Evolutionary conservation across 2,888 invertebrate genomes (phyloP).

Genomic region (Tigriopus californicus): DNA sequence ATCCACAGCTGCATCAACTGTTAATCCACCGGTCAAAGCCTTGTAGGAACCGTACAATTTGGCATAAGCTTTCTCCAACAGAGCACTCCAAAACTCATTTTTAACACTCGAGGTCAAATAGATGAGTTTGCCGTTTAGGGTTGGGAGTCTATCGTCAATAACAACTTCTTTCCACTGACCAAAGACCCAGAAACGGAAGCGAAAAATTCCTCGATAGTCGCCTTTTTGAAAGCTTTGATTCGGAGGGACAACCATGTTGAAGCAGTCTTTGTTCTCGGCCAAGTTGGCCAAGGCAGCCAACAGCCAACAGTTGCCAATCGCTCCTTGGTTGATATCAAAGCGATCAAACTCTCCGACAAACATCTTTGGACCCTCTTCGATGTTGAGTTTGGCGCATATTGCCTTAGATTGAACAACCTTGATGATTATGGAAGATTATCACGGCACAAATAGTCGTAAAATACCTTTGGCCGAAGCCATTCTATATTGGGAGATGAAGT

Average conservation of each 20-base stretch:
- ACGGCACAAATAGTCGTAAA: neutral
- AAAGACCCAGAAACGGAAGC: conserved; percentile 13
- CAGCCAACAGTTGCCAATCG: conserved; percentile 10
- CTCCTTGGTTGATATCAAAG: conserved; percentile 13
- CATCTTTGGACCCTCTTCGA: neutral
- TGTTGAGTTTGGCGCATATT: neutral
- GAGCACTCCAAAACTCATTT: conserved; percentile 13
- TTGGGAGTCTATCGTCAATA: conserved; percentile 12
- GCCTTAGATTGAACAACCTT: neutral
- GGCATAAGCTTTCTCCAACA: conserved; percentile 13
- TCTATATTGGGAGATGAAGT: too few relatives aligned
- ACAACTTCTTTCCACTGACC: conserved; percentile 11
- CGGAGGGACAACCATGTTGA: neutral
- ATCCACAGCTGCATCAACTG: conserved; percentile 16
- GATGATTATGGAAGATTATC: neutral
- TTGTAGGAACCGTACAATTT: conserved; percentile 12
- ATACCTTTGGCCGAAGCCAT: neutral
- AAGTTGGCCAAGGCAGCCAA: conserved; percentile 7
- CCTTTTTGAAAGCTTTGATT: neutral
- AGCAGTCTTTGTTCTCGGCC: conserved; percentile 1
- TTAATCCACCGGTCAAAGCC: conserved; percentile 13
- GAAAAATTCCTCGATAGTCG: conserved; percentile 2
- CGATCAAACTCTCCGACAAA: conserved; percentile 6
- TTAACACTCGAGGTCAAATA: neutral
- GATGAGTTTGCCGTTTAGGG: conserved; percentile 12